Base-by-base conservation (phyloP, 2,797 vertebrate species). In the Rhabdomys pumilio region DNA sequence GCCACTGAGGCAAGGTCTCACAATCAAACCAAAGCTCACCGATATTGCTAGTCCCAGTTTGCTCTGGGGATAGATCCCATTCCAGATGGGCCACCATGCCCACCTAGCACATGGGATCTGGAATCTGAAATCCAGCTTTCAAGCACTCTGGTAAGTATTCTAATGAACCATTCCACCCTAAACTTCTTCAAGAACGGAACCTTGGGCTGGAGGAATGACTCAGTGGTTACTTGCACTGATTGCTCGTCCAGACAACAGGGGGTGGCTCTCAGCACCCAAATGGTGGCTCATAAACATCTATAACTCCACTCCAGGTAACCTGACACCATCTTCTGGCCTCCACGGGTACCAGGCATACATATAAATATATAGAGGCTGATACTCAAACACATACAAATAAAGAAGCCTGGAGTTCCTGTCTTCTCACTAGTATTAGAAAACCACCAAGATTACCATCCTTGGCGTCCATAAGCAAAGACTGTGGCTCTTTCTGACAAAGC, bases 401-500 rank as follows among this genome's bases (percentile, higher is more conserved):
- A 67, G 61, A 61, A 85, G 41, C 1, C 29, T 24, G 44, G 59
- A 50, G 82, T 11, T 14, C 47, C 61, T 20, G 63, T 24, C 44
- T 79, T 93, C 69, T 55, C 55, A 26, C 61, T 24, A 38, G 14
- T 53, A 75, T 38, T 63, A 17, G 77, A 50, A 47, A 86, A 86
- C 73, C 86, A 92, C 3, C 72, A 44, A 91, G 50, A 94, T 67
- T 81, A 73, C 65, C 31, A 17, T 13, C 20, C n/a, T 41, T 41
- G 38, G 65, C 34, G 19, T 26, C 41, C 5, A 1, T 44, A 75
- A 26, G 24, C 1, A 2, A 96, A 94, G 26, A 96, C 73, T 44
- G 17, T 41, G 77, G 65, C 10, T 86, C 1, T 94, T 97, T 83
- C 76, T 88, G 3, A 96, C 85, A 91, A 85, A 34, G 87, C 26